These are phyloP conservation scores for Colostygia pectinataria DNA, from an alignment of 2,888 invertebrate genomes.

Conservation along the genomic window DNA sequence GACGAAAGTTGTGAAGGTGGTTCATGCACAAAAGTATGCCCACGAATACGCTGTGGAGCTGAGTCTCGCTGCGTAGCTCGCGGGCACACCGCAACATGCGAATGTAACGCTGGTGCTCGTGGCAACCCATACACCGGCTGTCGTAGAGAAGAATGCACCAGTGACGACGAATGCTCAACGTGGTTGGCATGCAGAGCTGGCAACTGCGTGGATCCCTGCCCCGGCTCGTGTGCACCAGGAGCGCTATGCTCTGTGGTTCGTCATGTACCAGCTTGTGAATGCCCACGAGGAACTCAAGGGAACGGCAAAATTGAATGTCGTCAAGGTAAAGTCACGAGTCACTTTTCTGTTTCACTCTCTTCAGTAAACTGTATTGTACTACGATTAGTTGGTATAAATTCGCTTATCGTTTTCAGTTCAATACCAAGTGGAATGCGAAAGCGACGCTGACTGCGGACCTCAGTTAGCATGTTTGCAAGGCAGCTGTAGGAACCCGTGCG, in stretches of 20 bases:
- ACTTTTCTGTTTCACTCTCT: too few relatives aligned
- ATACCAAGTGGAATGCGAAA: conserved; percentile 86
- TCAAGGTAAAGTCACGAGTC: conserved; percentile 61
- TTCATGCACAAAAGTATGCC: conserved; percentile 91
- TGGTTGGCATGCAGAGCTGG: conserved; percentile 90
- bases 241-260: conserved; percentile 90
- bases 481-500: conserved; percentile 91
- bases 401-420: conserved; percentile 54
- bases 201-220: conserved; percentile 92
- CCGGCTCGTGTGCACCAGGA: conserved; percentile 90
- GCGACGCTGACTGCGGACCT: conserved; percentile 93
- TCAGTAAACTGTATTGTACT: too few relatives aligned
- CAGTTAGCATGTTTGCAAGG: conserved; percentile 92
- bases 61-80: conserved; percentile 91
- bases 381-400: too few relatives aligned
- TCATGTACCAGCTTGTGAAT: conserved; percentile 90
- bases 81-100: conserved; percentile 90
- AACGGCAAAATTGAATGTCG: conserved; percentile 88
- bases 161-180: conserved; percentile 89
- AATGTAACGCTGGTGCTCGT: conserved; percentile 88
- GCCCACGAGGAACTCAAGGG: conserved; percentile 91
- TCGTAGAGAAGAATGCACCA: conserved; percentile 89
- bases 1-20: conserved; percentile 92
- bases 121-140: conserved; percentile 92
- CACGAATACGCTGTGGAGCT: conserved; percentile 89